Percentiles rank a stretch among this genome's conserved stretches.
These are phyloP conservation scores for Micronycteris hirsuta DNA, from an alignment of 2,113 vertebrate genomes.

Conservation along the genomic window DNA sequence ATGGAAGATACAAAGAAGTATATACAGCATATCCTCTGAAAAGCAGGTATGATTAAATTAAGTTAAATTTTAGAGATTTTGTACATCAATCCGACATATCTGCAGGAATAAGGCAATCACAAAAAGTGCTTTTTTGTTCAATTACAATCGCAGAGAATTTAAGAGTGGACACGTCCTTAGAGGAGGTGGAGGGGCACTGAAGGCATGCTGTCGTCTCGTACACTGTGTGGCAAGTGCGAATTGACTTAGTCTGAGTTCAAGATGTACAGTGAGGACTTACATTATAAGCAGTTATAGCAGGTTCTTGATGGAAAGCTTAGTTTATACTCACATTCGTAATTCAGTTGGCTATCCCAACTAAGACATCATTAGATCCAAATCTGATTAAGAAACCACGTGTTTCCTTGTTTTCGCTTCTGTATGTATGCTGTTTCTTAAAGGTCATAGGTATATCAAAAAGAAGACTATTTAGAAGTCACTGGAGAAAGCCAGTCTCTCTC, in stretches of 20 bases:
- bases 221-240: neutral
- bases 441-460: neutral
- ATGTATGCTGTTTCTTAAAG: neutral
- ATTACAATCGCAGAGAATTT: neutral
- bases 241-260: neutral
- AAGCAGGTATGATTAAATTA: neutral
- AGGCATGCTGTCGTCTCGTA: neutral
- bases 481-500: neutral
- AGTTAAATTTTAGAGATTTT: neutral
- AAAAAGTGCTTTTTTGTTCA: neutral
- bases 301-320: neutral
- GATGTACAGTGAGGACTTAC: neutral
- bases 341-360: neutral
- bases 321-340: neutral
- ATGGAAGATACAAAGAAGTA: neutral
- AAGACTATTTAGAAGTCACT: neutral
- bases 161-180: neutral
- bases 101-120: neutral
- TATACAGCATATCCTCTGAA: neutral
- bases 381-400: neutral
- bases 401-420: neutral
- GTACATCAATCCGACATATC: neutral
- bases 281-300: neutral
- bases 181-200: neutral
- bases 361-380: neutral